Percentiles rank a stretch among this genome's conserved stretches.
These are phyloP conservation scores for Leistus spinibarbis DNA, from an alignment of 2,888 invertebrate genomes.

Conservation along the genomic window DNA sequence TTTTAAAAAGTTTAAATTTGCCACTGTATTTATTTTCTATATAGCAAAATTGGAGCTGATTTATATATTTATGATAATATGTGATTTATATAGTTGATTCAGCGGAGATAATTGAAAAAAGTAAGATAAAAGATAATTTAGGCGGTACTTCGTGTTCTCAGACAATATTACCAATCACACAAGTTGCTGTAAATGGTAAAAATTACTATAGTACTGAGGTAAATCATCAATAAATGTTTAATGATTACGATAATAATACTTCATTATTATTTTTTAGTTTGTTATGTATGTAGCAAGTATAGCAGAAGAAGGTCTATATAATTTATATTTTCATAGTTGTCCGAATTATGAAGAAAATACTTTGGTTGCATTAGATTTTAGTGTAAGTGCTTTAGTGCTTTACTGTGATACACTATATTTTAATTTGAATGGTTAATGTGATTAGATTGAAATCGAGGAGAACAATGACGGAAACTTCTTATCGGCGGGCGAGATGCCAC, in stretches of 20 bases:
- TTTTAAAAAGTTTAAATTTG: too few relatives aligned
- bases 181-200: constrained; percentile 8
- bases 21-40: too few relatives aligned
- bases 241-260: neutral
- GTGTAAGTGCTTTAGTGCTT: constrained; percentile 61
- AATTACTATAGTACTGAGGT: constrained; percentile 34
- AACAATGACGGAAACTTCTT: constrained; percentile 84
- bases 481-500: constrained; percentile 95
- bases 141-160: constrained; percentile 31
- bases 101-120: neutral
- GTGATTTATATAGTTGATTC: neutral
- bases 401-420: constrained; percentile 12
- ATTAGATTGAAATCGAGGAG: constrained; percentile 84
- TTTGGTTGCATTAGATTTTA: constrained; percentile 68
- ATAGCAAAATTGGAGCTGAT: neutral
- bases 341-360: constrained; percentile 65
- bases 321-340: constrained; percentile 94
- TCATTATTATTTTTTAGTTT: constrained; percentile 64
- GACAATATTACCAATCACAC: constrained; percentile 27
- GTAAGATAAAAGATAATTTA: constrained; percentile 28
- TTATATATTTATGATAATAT: too few relatives aligned
- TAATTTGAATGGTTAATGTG: constrained; percentile 32
- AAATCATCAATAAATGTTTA: constrained; percentile 10
- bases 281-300: constrained; percentile 75
- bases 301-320: constrained; percentile 90